Percentiles rank a stretch among this genome's conserved stretches.
Conservation (phyloP, 64 coral and sea anemone species). For the Platygyra sinensis region DNA sequence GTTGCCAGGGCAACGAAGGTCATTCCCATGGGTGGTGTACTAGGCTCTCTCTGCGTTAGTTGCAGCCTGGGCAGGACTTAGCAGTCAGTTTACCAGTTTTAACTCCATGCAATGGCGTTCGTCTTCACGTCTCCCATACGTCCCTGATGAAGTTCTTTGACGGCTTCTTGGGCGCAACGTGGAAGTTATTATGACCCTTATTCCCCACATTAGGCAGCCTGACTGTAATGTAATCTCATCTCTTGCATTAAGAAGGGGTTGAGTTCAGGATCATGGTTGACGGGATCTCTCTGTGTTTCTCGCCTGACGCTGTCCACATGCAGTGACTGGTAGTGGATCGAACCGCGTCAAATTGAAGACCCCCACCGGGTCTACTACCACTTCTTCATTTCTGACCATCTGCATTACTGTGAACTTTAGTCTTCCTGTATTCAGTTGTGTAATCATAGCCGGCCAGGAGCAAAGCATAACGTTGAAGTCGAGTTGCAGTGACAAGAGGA, state of each 20-base stretch:
- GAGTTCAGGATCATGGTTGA: background rate
- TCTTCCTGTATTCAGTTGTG: conserved; percentile 30
- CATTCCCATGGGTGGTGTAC: conserved; percentile 11
- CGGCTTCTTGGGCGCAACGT: background rate
- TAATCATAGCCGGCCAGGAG: conserved; percentile 37
- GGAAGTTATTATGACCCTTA: conserved; percentile 9
- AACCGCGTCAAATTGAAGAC: conserved; percentile 39
- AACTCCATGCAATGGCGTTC: too few species aligned
- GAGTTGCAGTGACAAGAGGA: conserved; percentile 19
- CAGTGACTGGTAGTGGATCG: conserved; percentile 27
- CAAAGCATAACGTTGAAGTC: conserved; percentile 20
- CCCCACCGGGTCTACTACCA: background rate
- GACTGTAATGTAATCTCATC: background rate
- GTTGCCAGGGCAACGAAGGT: background rate
- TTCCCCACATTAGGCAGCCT: conserved; percentile 43
- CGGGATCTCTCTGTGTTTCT: background rate
- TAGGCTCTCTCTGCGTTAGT: background rate
- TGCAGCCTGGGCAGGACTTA: background rate
- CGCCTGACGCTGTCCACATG: background rate
- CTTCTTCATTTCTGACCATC: conserved; percentile 12
- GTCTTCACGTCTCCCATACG: background rate
- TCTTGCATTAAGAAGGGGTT: background rate
- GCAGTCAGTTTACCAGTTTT: too few species aligned
- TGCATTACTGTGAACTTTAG: conserved; percentile 37
- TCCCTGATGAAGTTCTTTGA: conserved; percentile 27